Evolutionary conservation across 1,140 invertebrate genomes (phyloP), one percentile per base, ranked within the genome.

Genomic region (Teleopsis dalmanni): DNA sequence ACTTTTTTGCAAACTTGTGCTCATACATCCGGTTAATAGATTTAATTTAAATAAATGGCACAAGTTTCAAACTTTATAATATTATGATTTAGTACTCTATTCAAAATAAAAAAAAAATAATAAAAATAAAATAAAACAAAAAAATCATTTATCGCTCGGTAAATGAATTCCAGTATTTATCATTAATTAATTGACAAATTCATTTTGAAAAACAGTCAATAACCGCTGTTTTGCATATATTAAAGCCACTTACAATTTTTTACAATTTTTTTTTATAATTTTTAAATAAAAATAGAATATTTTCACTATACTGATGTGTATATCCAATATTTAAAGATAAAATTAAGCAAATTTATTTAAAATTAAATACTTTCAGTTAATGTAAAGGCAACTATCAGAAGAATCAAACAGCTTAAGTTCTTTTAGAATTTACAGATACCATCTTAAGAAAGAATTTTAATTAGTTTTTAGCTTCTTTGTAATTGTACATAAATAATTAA

Each of bases 221-320:
- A 29, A 29, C 13, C 13, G 27, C 13, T 29, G 13, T 8, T 29
- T 29, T 29, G 7, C 27, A 29, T 29, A 13, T 7, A 29, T 13
- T 8, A 8, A 8, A 8, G 27, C 7, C 13, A 29, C 13, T 29
- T 29, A 29, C 13, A 8, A 8, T 8, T 7, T 29, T 29, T 29
- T 29, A 8, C 27, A 29, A 29, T 8, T 8, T 8, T 13, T 29
- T 13, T 29, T 7, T 8, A 29, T 8, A 29, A 29, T 29, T 13
- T 43, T 19, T 43, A 43, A 43, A 29, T 29, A 25, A 43, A 25
- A 19, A 43, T 29, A n/a, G n/a, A n/a, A n/a, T n/a, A n/a, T n/a
- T n/a, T n/a, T n/a, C n/a, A n/a, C n/a, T n/a, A n/a, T n/a, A n/a
- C n/a, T n/a, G n/a, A n/a, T n/a, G n/a, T n/a, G n/a, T n/a, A n/a